These are phyloP conservation scores for Trichomalopsis sarcophagae DNA, from an alignment of 1,140 invertebrate species.

Conservation along the genomic window DNA sequence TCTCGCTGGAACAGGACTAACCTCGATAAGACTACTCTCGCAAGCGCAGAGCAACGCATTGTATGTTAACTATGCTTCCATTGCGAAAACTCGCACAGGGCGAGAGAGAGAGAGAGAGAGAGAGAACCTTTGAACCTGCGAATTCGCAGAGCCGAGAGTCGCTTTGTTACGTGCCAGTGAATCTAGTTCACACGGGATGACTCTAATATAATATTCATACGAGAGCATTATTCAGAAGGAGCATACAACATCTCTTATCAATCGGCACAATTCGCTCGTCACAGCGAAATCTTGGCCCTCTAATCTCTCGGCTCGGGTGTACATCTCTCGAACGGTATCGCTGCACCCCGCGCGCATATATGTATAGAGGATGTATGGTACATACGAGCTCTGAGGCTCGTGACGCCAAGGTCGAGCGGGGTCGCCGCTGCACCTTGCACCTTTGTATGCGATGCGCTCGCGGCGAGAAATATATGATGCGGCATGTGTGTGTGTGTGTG, in stretches of 20 bases:
- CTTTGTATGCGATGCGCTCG: constrained; percentile 49
- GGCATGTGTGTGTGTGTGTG: neutral
- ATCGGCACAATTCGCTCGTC: constrained; percentile 40
- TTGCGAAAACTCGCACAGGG: neutral
- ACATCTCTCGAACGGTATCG: constrained; percentile 44
- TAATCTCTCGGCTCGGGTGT: neutral
- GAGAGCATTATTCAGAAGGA: neutral
- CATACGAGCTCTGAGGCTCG: constrained; percentile 54
- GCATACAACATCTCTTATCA: neutral
- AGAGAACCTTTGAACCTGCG: constrained; percentile 11
- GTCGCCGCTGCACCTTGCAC: constrained; percentile 66
- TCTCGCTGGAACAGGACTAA: neutral
- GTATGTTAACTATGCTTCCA: constrained; percentile 21
- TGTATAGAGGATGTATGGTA: neutral
- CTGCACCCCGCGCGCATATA: neutral
- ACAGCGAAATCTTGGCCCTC: neutral
- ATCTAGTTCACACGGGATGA: too few relatives aligned
- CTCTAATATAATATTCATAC: neutral
- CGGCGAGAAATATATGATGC: neutral
- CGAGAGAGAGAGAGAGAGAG: too few relatives aligned
- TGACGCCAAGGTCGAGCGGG: constrained; percentile 68
- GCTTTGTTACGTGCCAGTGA: neutral
- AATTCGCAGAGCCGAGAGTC: neutral
- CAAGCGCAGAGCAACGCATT: neutral
- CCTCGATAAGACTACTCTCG: neutral